Evolutionary conservation across 1,140 invertebrate species (phyloP).

Genomic region (Diprion similis): DNA sequence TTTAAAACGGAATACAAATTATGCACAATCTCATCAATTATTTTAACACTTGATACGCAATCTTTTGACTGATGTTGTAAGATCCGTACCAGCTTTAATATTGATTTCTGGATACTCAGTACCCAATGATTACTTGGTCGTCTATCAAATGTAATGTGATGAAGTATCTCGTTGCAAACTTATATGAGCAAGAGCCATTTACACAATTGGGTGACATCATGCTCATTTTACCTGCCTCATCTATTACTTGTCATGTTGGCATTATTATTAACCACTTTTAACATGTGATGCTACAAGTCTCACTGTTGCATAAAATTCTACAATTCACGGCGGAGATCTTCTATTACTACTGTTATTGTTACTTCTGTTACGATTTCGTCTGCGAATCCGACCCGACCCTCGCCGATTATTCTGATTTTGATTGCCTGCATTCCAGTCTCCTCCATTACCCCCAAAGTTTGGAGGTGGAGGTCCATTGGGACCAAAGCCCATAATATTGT

Average conservation of each 20-base stretch:
- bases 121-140: too few species aligned
- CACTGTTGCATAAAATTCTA: constrained; percentile 26
- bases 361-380: constrained; percentile 50
- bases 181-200: too few species aligned
- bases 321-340: constrained; percentile 37
- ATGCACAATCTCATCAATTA: too few species aligned
- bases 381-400: constrained; percentile 40
- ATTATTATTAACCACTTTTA: constrained; percentile 18
- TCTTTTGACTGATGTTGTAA: too few species aligned
- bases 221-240: not conserved
- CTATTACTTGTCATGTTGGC: constrained; percentile 18
- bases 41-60: too few species aligned
- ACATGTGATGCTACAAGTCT: constrained; percentile 12
- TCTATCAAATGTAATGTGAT: too few species aligned
- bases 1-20: too few species aligned
- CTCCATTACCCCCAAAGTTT: constrained; percentile 20
- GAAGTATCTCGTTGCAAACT: too few species aligned
- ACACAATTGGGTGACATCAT: not conserved
- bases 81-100: too few species aligned
- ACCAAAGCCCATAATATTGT: constrained; percentile 31
- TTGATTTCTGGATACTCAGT: too few species aligned
- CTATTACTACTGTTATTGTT: constrained; percentile 44
- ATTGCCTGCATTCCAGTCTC: constrained; percentile 39
- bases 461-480: constrained; percentile 36
- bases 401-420: constrained; percentile 41